Conservation (phyloP, 2,888 invertebrate genomes). For the Nephrocerus scutellatus region DNA sequence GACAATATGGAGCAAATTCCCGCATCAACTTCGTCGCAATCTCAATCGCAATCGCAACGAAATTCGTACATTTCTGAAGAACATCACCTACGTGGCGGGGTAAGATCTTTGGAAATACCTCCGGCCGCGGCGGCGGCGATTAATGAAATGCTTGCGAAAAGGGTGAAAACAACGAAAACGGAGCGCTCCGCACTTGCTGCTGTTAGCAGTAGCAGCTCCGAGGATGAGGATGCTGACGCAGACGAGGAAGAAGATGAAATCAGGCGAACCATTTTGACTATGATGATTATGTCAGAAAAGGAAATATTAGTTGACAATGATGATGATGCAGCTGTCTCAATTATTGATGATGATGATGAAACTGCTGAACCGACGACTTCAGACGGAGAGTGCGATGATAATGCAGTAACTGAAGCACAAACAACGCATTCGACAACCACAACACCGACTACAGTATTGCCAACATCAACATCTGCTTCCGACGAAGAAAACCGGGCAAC, state of each 20-base stretch:
- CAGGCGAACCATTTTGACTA: neutral
- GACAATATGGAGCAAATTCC: slow-evolving; percentile 30
- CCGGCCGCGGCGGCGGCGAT: slow-evolving; percentile 2
- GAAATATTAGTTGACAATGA: too few species aligned
- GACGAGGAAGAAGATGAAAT: neutral
- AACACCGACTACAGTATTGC: too few species aligned
- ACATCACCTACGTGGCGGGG: slow-evolving; percentile 15
- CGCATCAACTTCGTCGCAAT: slow-evolving; percentile 15
- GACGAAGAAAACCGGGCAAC: slow-evolving; percentile 1
- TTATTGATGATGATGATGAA: slow-evolving; percentile 7
- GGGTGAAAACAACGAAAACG: neutral
- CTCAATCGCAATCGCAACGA: slow-evolving; percentile 25
- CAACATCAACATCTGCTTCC: too few species aligned
- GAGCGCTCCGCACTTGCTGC: slow-evolving; percentile 24
- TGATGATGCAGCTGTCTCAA: slow-evolving; percentile 16
- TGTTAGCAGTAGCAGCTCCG: slow-evolving; percentile 38
- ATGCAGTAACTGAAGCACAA: neutral
- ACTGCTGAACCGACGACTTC: neutral
- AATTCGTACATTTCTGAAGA: slow-evolving; percentile 6
- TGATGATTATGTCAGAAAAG: slow-evolving; percentile 17
- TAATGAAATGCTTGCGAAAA: slow-evolving; percentile 20
- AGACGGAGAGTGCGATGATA: neutral
- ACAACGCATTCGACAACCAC: too few species aligned
- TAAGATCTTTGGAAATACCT: too few species aligned
- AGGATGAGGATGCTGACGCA: slow-evolving; percentile 31